These are phyloP conservation scores for Nephrotoma appendiculata DNA, from an alignment of 2,888 invertebrate species.

Conservation along the genomic window DNA sequence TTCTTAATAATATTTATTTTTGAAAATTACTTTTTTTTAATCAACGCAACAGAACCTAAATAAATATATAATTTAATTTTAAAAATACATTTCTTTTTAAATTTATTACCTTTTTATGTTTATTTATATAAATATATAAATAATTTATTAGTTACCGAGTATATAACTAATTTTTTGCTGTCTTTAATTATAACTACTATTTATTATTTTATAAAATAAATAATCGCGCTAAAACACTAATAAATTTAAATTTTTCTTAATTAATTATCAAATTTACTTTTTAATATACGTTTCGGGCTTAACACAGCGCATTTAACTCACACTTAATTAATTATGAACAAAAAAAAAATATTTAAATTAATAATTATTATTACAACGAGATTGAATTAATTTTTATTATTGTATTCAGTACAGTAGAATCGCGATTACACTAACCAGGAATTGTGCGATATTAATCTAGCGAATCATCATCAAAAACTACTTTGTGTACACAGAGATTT, in stretches of 20 bases:
- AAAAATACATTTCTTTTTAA: neutral
- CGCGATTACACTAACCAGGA: neutral
- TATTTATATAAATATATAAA: neutral
- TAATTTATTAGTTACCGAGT: neutral
- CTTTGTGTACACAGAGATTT: neutral
- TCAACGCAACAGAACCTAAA: neutral
- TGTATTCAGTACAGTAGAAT: neutral
- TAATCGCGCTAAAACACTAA: neutral
- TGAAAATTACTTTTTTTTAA: neutral
- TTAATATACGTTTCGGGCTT: neutral
- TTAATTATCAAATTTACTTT: neutral
- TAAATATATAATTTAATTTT: neutral
- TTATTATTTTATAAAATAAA: neutral
- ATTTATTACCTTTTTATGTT: neutral
- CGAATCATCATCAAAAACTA: neutral
- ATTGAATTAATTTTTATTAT: neutral
- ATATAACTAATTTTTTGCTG: neutral
- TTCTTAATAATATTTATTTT: neutral
- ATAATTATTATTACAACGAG: neutral
- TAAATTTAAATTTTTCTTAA: neutral
- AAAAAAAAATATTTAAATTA: neutral
- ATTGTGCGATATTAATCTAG: neutral
- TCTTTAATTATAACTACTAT: neutral
- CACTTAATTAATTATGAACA: neutral
- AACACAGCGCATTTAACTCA: neutral